Evolutionary conservation across 2,797 vertebrate species (phyloP), one percentile per base, ranked within the genome.

Genomic region (Rhinella marina): DNA sequence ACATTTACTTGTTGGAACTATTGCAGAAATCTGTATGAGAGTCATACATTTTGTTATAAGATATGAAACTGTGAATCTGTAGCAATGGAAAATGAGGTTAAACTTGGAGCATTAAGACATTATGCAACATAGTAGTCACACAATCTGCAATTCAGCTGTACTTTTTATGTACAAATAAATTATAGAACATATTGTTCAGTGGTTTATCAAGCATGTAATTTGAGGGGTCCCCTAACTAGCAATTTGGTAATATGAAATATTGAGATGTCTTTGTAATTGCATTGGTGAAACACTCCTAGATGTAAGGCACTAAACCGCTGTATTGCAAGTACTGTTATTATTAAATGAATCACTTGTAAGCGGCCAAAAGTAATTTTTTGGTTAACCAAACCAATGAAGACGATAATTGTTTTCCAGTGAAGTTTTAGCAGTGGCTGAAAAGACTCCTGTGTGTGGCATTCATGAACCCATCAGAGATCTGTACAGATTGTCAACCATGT

Each of bases 261-360:
- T 82, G 84, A 89, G 84, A 89, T 89, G 88, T 89, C 88, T 64
- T 50, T 78, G 80, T 86, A 89, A 89, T 89, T 89, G 88, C 78
- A 79, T 81, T 70, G 62, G 73, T 76, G 84, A 88, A 76, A 86
- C 88, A 64, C 70, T 88, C 27, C 72, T 57, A 81, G 79, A 77
- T 86, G 78, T 88, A 80, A 81, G 76, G 54, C 82, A 81, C 48
- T 86, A 78, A 68, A 82, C 88, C 88, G 29, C 59, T 17, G 54
- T 70, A 82, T 80, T 29, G 82, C 79, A 79, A 78, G 83, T 83
- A 86, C 77, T 29, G 25, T 83, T 59, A 86, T 89, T 89, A 86
- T 83, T 79, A 82, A 81, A 89, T 89, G 88, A 89, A 89, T 89
- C 88, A 89, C 68, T 82, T 77, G 48, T 56, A 59, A 41, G 29